Percentiles rank a stretch among this genome's conserved stretches.
Evolutionary conservation across 2,888 invertebrate genomes (phyloP).

Genomic region (Holacanthella duospinosa): DNA sequence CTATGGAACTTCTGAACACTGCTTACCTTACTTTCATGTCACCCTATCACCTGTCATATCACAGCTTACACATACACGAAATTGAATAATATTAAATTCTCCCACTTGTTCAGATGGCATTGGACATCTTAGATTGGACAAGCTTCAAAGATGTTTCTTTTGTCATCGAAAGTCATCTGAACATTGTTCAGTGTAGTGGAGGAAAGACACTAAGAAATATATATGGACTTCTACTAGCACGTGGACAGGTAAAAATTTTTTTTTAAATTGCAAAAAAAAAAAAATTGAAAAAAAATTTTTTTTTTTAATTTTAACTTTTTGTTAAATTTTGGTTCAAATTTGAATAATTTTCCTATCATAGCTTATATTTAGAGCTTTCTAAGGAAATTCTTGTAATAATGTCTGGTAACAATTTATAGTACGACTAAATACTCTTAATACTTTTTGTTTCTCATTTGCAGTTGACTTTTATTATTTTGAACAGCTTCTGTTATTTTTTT

Average conservation of each 20-base stretch:
- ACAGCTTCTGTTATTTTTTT: too few species aligned
- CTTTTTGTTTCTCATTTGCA: background rate
- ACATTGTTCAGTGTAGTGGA: conserved; percentile 24
- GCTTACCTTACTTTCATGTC: too few species aligned
- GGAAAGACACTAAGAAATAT: conserved; percentile 30
- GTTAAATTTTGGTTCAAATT: too few species aligned
- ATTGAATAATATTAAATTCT: too few species aligned
- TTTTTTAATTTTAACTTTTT: too few species aligned
- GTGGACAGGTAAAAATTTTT: conserved; percentile 32
- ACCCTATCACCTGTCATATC: too few species aligned
- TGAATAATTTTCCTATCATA: too few species aligned
- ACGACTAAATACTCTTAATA: background rate
- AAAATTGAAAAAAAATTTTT: too few species aligned
- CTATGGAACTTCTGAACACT: background rate
- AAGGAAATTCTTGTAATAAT: too few species aligned
- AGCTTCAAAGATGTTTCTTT: conserved; percentile 44
- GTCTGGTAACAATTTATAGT: background rate
- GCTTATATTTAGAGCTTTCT: too few species aligned
- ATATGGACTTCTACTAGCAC: conserved; percentile 33
- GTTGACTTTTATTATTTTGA: background rate
- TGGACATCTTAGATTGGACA: conserved; percentile 81
- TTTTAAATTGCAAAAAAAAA: too few species aligned
- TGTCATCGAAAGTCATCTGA: conserved; percentile 33
- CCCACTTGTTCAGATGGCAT: conserved; percentile 63
- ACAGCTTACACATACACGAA: too few species aligned